Evolutionary conservation across 2,888 invertebrate genomes (phyloP), one percentile per base, ranked within the genome.

Genomic region (Sesamia inferens): DNA sequence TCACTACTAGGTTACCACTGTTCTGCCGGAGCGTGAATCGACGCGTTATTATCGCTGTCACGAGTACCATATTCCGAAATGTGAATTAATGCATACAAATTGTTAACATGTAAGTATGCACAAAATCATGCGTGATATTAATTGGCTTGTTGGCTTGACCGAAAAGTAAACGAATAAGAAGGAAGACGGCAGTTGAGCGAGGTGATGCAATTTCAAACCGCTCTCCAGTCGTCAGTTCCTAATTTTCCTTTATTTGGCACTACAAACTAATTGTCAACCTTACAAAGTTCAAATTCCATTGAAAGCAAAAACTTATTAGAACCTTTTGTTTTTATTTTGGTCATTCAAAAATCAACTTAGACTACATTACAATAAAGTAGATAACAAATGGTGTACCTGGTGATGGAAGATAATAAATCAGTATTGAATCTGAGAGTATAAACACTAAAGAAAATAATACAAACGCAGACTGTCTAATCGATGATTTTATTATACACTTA

Each of bases 401-500:
- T 2, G 0, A 51, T 51, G 8, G 8, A 51, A 19, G 19, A 51
- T 51, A 10, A 51, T 10, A 3, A 51, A 51, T 51, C 10, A n/a
- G 51, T 51, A 10, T 19, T 19, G 10, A 51, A 10, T 10, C 19
- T 51, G 10, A 51, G 19, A 51, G 19, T 51, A 19, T 51, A 8
- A 51, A 51, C 19, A 51, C 7, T 19, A 51, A 1, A 44, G 19
- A 8, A 76, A 63, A 78, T 79, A 79, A 79, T 74, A 84, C 76
- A 79, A 69, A 71, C 47, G 71, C 68, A 67, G 72, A 81, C 77
- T 81, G 78, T 88, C 89, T 90, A 90, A 88, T 78, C 74, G 75
- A 90, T 86, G 89, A 89, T 87, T 91, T 91, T 91, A 86, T 84
- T 82, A 83, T 83, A 84, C 81, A 82, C 86, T 86, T 84, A 85